A percentile compares a stretch with the other conserved stretches of the same genome.
Evolutionary conservation across 2,113 vertebrate genomes (phyloP).

Genomic region (Ellobius talpinus): DNA sequence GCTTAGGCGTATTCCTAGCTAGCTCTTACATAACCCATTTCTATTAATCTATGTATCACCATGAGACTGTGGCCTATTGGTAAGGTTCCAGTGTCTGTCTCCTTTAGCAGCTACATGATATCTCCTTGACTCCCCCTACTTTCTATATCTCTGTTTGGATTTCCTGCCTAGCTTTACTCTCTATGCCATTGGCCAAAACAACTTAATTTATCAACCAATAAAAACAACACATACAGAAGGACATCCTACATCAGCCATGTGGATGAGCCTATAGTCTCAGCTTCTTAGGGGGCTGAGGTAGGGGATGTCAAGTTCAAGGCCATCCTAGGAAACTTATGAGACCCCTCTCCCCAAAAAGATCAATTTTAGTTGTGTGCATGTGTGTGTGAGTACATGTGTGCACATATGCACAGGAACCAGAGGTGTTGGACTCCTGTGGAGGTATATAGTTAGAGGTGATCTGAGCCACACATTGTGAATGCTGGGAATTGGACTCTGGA

Average conservation of each 20-base stretch:
- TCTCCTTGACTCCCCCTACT: no score
- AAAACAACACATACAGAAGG: no score
- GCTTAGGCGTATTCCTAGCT: no score
- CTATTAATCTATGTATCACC: no score
- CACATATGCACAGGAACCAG: neutral
- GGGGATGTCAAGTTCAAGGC: neutral
- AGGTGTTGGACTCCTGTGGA: neutral
- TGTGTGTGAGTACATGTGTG: neutral
- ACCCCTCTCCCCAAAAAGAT: neutral
- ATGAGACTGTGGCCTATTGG: no score
- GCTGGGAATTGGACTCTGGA: neutral
- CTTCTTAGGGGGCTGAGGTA: neutral
- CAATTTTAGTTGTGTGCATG: neutral
- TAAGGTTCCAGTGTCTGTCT: no score
- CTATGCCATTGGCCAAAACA: no score
- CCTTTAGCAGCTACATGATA: no score
- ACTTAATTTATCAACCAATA: no score
- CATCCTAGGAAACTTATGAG: neutral
- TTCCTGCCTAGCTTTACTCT: no score
- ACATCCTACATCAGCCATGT: neutral
- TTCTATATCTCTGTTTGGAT: no score
- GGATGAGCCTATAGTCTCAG: neutral
- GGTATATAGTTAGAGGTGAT: neutral
- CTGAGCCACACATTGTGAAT: neutral
- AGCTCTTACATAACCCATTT: no score